Conservation (phyloP, 2,797 vertebrate genomes). For the Coluber constrictor region DNA sequence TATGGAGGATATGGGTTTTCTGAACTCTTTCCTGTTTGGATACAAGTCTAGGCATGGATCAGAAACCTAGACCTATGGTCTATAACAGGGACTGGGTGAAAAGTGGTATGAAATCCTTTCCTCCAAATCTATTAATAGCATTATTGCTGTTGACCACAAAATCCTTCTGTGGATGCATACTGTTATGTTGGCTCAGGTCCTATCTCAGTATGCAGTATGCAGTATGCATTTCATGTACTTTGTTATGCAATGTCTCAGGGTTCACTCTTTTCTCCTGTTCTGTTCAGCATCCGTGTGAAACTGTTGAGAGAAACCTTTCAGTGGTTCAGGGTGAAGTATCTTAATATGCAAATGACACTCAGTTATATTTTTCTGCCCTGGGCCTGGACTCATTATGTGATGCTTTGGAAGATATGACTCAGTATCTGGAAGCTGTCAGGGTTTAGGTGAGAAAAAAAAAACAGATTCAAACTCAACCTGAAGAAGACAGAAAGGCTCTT, state of each 20-base stretch:
- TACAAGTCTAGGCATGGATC: not conserved
- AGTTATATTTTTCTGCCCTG: not conserved
- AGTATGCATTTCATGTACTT: not conserved
- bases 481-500: not conserved
- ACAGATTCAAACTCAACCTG: not conserved
- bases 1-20: not conserved
- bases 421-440: not conserved
- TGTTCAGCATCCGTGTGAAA: not conserved
- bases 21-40: not conserved
- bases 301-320: not conserved
- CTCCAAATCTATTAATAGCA: not conserved
- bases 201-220: not conserved
- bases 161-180: not conserved
- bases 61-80: not conserved
- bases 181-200: not conserved
- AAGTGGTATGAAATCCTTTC: not conserved
- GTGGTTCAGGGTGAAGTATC: not conserved
- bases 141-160: not conserved
- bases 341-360: not conserved
- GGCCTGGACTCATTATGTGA: not conserved
- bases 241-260: not conserved
- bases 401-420: not conserved
- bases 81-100: not conserved
- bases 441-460: not conserved
- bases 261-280: not conserved